Evolutionary conservation across 1,140 invertebrate genomes (phyloP), one percentile per base, ranked within the genome.

Genomic region (Zaprionus camerounensis): DNA sequence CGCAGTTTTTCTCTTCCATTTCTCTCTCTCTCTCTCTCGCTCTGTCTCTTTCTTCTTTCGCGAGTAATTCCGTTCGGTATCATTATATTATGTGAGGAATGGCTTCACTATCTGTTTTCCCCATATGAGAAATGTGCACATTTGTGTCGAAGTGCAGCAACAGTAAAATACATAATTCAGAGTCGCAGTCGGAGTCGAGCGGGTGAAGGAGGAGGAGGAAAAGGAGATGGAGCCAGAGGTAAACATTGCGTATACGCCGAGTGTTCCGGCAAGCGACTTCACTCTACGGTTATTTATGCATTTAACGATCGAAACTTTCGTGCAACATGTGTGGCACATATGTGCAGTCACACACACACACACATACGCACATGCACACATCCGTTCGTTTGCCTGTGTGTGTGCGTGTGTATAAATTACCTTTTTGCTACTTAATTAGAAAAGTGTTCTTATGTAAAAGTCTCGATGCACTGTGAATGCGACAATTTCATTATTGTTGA

Each of bases 401-500:
- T 20, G 13, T 51, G 46, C 24, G n/a, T 31, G 24, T 26, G 38
- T 36, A 71, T 66, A 72, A 56, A 59, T 71, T 72, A 76, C 69
- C 81, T 86, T 81, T 80, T 84, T 76, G 84, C 80, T 90, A 76
- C 73, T 88, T 88, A 88, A 84, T 88, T 90, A 90, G 85, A 79
- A 84, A 81, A 84, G 84, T 81, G 65, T 81, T 81, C 9, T 81
- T 72, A 56, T 75, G 69, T 70, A 49, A 72, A 76, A 67, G 57
- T 71, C 67, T 71, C 56, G 56, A 53, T 53, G 73, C 61, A 65
- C 49, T 73, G 63, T 73, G 75, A 76, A 71, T 81, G 82, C 55
- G 64, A 53, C 75, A 80, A 88, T 88, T 87, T 87, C 71, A 88
- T 83, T 83, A 78, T 84, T 88, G 84, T 88, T 87, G 83, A 87